These are phyloP conservation scores for Sturnira hondurensis DNA, from an alignment of 2,113 vertebrate genomes.

Conservation along the genomic window DNA sequence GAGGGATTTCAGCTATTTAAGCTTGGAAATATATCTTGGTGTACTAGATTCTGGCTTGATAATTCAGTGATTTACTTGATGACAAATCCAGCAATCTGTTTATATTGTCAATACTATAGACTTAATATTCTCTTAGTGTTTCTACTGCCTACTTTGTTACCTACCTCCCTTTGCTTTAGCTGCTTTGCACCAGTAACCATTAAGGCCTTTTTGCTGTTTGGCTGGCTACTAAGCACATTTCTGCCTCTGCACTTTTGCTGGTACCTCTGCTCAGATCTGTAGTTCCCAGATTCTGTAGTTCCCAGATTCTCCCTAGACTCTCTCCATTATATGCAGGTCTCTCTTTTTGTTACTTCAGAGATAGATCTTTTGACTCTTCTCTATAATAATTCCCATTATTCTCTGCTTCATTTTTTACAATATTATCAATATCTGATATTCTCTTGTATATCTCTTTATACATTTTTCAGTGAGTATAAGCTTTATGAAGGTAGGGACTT, in stretches of 20 bases:
- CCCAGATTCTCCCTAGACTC: not conserved
- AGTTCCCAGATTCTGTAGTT: not conserved
- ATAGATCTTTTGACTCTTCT: not conserved
- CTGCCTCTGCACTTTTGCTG: not conserved
- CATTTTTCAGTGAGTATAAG: not conserved
- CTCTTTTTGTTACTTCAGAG: not conserved
- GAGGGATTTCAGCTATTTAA: not conserved
- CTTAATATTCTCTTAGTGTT: not conserved
- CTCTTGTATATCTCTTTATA: not conserved
- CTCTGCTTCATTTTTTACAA: not conserved
- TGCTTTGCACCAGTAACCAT: not conserved
- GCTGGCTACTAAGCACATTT: not conserved
- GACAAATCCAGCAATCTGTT: not conserved
- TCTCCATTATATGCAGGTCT: not conserved
- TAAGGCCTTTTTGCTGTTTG: not conserved
- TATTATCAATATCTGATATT: not conserved
- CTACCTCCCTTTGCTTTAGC: not conserved
- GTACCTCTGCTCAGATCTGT: not conserved
- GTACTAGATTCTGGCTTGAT: not conserved
- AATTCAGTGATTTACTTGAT: not conserved
- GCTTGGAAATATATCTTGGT: not conserved
- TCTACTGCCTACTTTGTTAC: rapidly evolving
- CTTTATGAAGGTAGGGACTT: not conserved
- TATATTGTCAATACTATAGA: not conserved
- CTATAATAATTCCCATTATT: not conserved